Base-by-base conservation (phyloP, 1,140 invertebrate species). In the Gonioctena quinquepunctata region DNA sequence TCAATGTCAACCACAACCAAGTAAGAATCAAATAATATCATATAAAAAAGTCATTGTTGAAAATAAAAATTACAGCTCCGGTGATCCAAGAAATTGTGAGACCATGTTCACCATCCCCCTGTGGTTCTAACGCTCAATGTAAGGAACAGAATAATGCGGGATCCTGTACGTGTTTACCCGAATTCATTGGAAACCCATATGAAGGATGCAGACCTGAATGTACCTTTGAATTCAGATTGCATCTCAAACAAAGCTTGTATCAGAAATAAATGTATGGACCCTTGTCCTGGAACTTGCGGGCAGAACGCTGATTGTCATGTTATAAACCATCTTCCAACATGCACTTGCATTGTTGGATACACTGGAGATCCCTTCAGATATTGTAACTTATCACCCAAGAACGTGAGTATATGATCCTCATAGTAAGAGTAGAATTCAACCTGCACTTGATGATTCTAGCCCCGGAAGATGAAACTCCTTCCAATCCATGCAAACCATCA, bases 401-500 rank as follows among this genome's bases (percentile, higher is more conserved):
- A 74, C 68, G 75, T 78, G 76, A 72, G 76, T 26, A 18, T 8
- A 23, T 54, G 18, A 11, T 22, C 13, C 8, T 54, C 11, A 5
- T 54, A 23, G 2, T n/a, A n/a, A n/a, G n/a, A n/a, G n/a, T n/a
- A n/a, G n/a, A n/a, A n/a, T n/a, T n/a, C n/a, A n/a, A 25, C 54
- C 16, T 23, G 19, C 21, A 16, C 61, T 33, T 62, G 8, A 54
- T n/a, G n/a, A n/a, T n/a, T 93, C 91, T 74, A 86, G 88, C 86
- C n/a, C 83, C 80, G 65, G 78, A 77, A 50, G 79, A 83, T 56
- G 75, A 79, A 50, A 52, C 49, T 49, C 84, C 83, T 1, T 72
- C 80, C 33, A 82, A 89, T 80, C 87, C 88, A 60, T 90, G 89
- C 77, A 82, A 84, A 63, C 88, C 88, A 25, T 89, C 87, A 33